Evolutionary conservation across 2,113 vertebrate species (phyloP).

Genomic region (Mormoops blainvillei): DNA sequence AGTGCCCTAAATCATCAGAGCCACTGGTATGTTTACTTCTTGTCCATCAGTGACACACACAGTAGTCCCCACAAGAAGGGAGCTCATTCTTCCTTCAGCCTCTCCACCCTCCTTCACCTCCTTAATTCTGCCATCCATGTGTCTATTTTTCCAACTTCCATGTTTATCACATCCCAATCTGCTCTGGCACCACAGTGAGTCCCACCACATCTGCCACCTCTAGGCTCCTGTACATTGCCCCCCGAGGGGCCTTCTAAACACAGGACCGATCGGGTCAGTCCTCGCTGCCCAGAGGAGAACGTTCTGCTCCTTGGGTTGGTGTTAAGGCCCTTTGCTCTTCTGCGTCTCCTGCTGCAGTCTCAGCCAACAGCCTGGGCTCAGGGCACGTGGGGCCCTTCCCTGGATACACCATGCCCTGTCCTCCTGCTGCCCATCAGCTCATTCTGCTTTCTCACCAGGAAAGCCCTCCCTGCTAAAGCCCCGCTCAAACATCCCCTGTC

Average conservation of each 20-base stretch:
- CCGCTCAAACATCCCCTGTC: neutral
- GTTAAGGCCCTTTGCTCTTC: neutral
- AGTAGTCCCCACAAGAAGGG: neutral
- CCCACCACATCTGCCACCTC: neutral
- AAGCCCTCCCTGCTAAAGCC: neutral
- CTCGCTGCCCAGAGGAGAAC: neutral
- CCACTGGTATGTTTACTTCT: too few species aligned
- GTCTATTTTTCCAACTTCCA: neutral
- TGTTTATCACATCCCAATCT: neutral
- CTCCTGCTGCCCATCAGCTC: neutral
- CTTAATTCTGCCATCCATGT: neutral
- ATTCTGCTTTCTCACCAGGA: neutral
- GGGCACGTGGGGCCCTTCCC: neutral
- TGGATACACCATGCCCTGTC: neutral
- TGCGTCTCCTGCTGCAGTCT: accelerated
- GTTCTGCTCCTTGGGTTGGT: neutral
- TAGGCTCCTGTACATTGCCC: neutral
- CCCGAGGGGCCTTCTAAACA: neutral
- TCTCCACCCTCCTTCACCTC: neutral
- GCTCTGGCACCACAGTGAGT: neutral
- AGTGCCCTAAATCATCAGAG: neutral
- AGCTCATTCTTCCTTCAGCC: neutral
- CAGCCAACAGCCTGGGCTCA: neutral
- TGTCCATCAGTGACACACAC: neutral
- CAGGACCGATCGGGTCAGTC: too few species aligned